Evolutionary conservation across 2,797 vertebrate genomes (phyloP), one percentile per base, ranked within the genome.

Genomic region (Novumbra hubbsi): DNA sequence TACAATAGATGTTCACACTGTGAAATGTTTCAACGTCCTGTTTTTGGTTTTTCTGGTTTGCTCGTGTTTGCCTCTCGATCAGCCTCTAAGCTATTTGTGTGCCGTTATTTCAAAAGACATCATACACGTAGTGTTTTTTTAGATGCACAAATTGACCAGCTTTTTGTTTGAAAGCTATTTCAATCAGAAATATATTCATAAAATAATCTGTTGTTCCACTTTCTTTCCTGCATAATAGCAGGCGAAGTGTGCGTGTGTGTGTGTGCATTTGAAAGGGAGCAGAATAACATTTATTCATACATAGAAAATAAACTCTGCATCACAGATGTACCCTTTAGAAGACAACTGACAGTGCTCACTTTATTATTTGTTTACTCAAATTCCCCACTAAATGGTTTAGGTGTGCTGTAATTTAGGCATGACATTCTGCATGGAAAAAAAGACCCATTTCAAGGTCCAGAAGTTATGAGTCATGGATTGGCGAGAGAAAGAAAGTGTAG

Each of bases 1-100:
- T 76, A 83, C 72, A 62, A 77, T 82, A 77, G 76, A 80, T 85
- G 84, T 88, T 81, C 81, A 81, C 79, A 77, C 88, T 90, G 83
- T 91, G 84, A 90, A 90, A 86, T 85, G 77, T 77, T 86, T 74
- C 28, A 73, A 79, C 77, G 34, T 57, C 76, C 83, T 70, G 38
- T 86, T 84, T 86, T 86, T 87, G 78, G 77, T 81, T 75, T 34
- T 24, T 85, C 72, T 63, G 41, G 76, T 75, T 84, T 17, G 73
- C 73, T 82, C 81, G 68, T 87, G 74, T 85, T 83, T 57, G 73
- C 80, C 75, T 45, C 67, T 45, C 71, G 76, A 30, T 48, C 75
- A 38, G 34, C 34, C 34, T 38, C 34, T 73, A 65, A 73, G 79
- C 80, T 83, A 57, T 63, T 68, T 38, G 62, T 57, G 72, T 78